Evolutionary conservation across 2,113 vertebrate genomes (phyloP).

Genomic region (Monopterus albus): DNA sequence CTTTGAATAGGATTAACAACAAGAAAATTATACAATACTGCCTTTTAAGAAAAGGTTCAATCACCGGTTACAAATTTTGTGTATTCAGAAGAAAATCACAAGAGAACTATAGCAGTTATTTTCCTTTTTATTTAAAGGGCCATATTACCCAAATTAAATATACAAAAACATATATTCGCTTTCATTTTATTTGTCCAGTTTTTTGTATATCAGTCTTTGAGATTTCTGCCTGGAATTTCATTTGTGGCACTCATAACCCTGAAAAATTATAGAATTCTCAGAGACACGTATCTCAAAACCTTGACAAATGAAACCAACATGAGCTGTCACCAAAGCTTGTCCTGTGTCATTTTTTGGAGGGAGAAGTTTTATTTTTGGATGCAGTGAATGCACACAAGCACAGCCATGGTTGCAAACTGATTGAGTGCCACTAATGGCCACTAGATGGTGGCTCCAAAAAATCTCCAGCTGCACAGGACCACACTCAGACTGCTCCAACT

Average conservation of each 20-base stretch:
- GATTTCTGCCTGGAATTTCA: too few relatives aligned
- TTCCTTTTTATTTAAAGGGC: too few relatives aligned
- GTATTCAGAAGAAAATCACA: neutral
- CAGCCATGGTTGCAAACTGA: neutral
- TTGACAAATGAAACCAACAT: neutral
- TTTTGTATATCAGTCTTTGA: too few relatives aligned
- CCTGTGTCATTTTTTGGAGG: neutral
- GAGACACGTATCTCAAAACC: neutral
- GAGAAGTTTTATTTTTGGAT: neutral
- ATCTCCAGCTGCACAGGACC: neutral
- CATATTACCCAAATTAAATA: too few relatives aligned
- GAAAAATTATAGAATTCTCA: too few relatives aligned
- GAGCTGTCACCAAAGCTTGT: neutral
- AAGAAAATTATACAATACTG: too few relatives aligned
- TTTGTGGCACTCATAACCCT: too few relatives aligned
- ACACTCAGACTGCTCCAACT: neutral
- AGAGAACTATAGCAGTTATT: too few relatives aligned
- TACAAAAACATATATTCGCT: too few relatives aligned
- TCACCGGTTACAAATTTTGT: neutral
- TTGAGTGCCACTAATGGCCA: slow-evolving; percentile 13
- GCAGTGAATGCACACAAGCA: neutral
- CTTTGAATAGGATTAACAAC: too few relatives aligned
- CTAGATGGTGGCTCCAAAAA: slow-evolving; percentile 39
- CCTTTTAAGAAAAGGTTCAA: too few relatives aligned
- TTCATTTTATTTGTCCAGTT: too few relatives aligned